Evolutionary conservation across 2,888 invertebrate genomes (phyloP), one percentile per base, ranked within the genome.

Genomic region (Doris montereyensis): DNA sequence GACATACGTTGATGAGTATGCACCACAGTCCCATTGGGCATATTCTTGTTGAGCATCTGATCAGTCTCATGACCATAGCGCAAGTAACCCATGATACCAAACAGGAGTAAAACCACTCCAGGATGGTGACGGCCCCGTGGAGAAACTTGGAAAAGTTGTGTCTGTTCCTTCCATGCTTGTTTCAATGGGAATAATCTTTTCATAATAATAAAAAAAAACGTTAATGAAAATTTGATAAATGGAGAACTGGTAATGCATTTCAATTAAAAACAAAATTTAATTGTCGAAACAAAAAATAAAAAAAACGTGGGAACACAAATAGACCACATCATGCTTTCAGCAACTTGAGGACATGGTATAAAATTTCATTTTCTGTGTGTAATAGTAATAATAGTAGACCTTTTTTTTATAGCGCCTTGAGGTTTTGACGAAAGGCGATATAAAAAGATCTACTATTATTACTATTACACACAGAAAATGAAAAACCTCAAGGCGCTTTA

Each of bases 141-240:
- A 90, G 87, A 81, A 89, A 90, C 10, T 62, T 41, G 0, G 86
- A 78, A 78, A 90, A 90, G 75, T 87, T 85, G 81, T 89, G 87
- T 5, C 88, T 84, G 80, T 89, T 90, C 88, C 90, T 24, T 87
- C 89, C 90, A 91, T 91, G 81, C 90, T 90, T 0, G 88, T 87
- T 77, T 91, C 89, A 21, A 91, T 90, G n/a, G 90, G 90, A 60
- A 90, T 85, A n/a, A 91, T 86, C 90, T 90, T 81, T 0, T 81
- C 34, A 17, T 41, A 41, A 68, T 35, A 2, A 80, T 67, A 35
- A 17, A 17, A 52, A 17, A 73, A 21, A 10, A 68, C 28, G n/a
- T n/a, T n/a, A n/a, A n/a, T n/a, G n/a, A n/a, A n/a, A n/a, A n/a
- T n/a, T n/a, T n/a, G n/a, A n/a, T n/a, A n/a, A n/a, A n/a, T n/a